Evolutionary conservation across 2,888 invertebrate genomes (phyloP).

Genomic region (Drosophila dives): DNA sequence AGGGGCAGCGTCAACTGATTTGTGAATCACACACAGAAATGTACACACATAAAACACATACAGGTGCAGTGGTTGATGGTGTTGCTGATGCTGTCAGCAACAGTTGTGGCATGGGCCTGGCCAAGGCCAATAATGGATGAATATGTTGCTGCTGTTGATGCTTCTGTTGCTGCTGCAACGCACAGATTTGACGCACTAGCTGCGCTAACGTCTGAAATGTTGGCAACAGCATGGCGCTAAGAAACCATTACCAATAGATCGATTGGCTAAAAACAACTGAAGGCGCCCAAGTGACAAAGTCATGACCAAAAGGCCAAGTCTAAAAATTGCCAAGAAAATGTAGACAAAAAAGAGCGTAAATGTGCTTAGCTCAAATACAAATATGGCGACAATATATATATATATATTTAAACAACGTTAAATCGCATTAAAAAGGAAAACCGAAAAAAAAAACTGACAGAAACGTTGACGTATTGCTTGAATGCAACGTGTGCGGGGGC

Average conservation of each 20-base stretch:
- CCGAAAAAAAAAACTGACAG: slow-evolving; percentile 17
- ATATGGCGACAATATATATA: neutral
- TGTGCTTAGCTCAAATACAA: slow-evolving; percentile 25
- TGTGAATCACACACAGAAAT: slow-evolving; percentile 14
- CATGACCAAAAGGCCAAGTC: slow-evolving; percentile 65
- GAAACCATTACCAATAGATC: slow-evolving; percentile 39
- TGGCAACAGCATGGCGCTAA: slow-evolving; percentile 71
- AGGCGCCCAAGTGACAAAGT: slow-evolving; percentile 64
- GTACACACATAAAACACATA: slow-evolving; percentile 48
- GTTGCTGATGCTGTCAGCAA: slow-evolving; percentile 27
- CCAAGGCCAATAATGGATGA: slow-evolving; percentile 36
- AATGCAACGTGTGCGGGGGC: slow-evolving; percentile 32
- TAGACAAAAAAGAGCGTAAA: slow-evolving; percentile 8
- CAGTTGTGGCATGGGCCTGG: slow-evolving; percentile 32
- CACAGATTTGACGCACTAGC: slow-evolving; percentile 72
- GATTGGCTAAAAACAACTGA: slow-evolving; percentile 54
- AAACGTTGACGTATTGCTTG: slow-evolving; percentile 42
- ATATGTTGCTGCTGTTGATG: slow-evolving; percentile 34
- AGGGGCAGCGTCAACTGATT: slow-evolving; percentile 1
- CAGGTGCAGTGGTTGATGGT: slow-evolving; percentile 42
- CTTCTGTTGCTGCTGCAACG: slow-evolving; percentile 45
- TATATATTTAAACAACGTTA: slow-evolving; percentile 42
- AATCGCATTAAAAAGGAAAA: slow-evolving; percentile 41
- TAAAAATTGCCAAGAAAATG: slow-evolving; percentile 22
- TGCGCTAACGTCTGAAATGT: slow-evolving; percentile 73